These are phyloP conservation scores for Eulemur coronatus DNA, from an alignment of 2,797 vertebrate genomes.

Conservation along the genomic window DNA sequence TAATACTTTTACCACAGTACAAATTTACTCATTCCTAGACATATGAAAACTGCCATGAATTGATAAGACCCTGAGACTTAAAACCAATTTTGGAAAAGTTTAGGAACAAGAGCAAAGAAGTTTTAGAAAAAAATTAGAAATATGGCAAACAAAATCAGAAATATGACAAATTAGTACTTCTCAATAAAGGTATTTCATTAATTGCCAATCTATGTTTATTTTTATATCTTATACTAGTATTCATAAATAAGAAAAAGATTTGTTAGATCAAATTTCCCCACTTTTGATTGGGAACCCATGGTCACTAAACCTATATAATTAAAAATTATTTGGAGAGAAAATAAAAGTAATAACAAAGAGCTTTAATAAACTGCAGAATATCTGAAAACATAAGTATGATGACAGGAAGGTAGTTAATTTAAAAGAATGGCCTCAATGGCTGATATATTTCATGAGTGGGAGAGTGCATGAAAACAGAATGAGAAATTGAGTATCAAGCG, in stretches of 20 bases:
- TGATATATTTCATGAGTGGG: not conserved
- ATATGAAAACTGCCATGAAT: not conserved
- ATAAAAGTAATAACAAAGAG: not conserved
- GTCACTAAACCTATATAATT: not conserved
- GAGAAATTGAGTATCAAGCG: not conserved
- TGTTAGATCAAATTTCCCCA: not conserved
- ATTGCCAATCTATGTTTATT: not conserved
- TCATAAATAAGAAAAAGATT: conserved; percentile 26
- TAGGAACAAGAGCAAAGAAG: not conserved
- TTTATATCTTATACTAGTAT: not conserved
- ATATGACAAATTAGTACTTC: not conserved
- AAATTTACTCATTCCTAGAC: conserved; percentile 18
- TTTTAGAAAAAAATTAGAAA: not conserved
- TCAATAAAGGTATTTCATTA: conserved; percentile 26
- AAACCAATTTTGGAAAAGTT: conserved; percentile 12
- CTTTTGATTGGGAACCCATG: not conserved
- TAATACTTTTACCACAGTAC: not conserved
- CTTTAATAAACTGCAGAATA: not conserved
- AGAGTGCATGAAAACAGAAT: not conserved
- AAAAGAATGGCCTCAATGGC: not conserved
- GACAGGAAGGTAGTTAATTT: not conserved
- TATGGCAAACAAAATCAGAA: not conserved
- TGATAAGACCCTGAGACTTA: not conserved
- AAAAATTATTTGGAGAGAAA: not conserved
- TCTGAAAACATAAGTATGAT: not conserved